These are phyloP conservation scores for Panagrolaimus sp. DNA, from an alignment of 1,140 invertebrate genomes.

Conservation along the genomic window DNA sequence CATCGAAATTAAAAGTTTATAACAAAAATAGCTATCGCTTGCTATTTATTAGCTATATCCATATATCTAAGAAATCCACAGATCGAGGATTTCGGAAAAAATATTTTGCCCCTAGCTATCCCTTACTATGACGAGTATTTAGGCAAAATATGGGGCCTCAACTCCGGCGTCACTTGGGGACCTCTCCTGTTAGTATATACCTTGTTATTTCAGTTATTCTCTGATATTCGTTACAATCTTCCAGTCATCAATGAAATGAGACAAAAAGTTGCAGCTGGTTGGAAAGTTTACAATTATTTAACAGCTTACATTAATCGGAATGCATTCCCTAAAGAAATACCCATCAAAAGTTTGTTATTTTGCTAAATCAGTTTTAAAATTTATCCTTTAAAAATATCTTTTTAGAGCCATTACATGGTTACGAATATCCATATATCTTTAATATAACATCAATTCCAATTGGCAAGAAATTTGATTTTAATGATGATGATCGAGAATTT, in stretches of 20 bases:
- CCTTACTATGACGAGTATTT: no score
- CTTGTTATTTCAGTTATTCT: conserved; percentile 1
- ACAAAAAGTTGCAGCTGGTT: neutral
- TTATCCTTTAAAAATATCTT: no score
- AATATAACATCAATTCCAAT: neutral
- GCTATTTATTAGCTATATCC: no score
- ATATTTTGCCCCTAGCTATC: no score
- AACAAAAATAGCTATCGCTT: no score
- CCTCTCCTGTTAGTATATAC: no score
- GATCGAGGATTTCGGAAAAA: no score
- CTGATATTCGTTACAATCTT: neutral
- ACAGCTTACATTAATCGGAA: neutral
- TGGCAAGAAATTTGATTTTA: neutral
- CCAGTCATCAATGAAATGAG: conserved; percentile 1
- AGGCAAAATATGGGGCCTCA: no score
- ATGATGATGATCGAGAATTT: neutral
- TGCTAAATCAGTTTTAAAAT: neutral
- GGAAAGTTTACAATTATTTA: neutral
- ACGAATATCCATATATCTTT: neutral
- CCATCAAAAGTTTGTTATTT: neutral
- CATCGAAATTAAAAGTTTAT: no score
- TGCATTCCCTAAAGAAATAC: neutral
- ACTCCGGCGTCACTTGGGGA: no score
- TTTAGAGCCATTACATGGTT: conserved; percentile 6
- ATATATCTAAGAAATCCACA: no score